phyloP scores from a whole-genome alignment of 2,888 invertebrate species.

The Enchytraeus crypticus region DNA sequence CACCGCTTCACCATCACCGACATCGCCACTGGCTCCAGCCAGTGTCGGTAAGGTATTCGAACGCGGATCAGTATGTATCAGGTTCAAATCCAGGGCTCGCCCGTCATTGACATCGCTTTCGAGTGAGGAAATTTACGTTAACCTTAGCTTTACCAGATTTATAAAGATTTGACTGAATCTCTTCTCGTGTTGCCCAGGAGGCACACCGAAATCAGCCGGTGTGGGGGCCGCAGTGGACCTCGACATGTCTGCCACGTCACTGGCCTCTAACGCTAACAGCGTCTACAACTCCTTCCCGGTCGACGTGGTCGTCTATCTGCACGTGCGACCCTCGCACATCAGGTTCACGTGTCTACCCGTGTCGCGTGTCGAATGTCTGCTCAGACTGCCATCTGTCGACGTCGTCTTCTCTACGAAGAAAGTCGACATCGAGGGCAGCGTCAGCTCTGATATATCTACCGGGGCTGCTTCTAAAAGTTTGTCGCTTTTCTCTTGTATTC shows the following conservation, averaged over 20 bases:
- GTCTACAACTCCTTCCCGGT: conserved; percentile 72
- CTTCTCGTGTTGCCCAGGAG: no score
- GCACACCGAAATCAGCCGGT: no score
- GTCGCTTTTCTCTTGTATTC: background rate
- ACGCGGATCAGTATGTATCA: no score
- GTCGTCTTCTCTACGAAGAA: conserved; percentile 73
- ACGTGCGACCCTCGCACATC: conserved; percentile 60
- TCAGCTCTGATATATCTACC: background rate
- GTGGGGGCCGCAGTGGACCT: conserved; percentile 32
- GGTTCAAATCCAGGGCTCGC: no score
- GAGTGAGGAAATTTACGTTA: no score
- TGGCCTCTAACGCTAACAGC: conserved; percentile 16
- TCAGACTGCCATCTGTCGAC: conserved; percentile 77
- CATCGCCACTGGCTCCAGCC: no score
- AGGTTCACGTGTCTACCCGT: conserved; percentile 69
- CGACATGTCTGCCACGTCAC: conserved; percentile 32
- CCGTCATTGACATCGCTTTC: no score
- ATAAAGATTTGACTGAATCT: no score
- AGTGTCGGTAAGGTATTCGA: no score
- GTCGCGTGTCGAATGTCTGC: conserved; percentile 30
- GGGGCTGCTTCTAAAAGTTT: background rate
- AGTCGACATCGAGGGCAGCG: conserved; percentile 10
- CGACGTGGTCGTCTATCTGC: conserved; percentile 95
- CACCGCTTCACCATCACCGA: no score
- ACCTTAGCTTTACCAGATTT: no score